Evolutionary conservation across 2,797 vertebrate genomes (phyloP), one percentile per base, ranked within the genome.

Genomic region (Sylvilagus floridanus): DNA sequence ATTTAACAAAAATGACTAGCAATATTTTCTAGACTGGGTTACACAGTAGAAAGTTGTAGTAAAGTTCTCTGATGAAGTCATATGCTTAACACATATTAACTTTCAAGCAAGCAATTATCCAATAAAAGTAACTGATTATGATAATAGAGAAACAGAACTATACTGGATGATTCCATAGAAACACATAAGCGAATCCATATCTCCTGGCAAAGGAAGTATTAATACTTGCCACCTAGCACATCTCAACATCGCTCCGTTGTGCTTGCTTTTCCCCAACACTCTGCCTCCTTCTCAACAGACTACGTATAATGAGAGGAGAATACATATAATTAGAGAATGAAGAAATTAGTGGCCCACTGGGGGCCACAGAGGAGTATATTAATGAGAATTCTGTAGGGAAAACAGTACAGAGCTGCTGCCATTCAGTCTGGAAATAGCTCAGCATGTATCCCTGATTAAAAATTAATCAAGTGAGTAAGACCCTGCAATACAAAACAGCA

Each of bases 401-500:
- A 96, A 8, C 68, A 92, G 10, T 17, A 32, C 32, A 90, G 62
- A 26, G 66, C 11, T 79, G n/a, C 65, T 62, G 96, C 96, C 16
- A 73, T 65, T 94, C 96, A 63, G 30, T 65, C 54, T 95, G 96
- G 94, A 94, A 87, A 82, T 87, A 96, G 60, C 89, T 94, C 82
- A 92, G 52, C 28, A 95, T 96, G 93, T 90, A 95, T 97, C 95
- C 95, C 65, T n/a, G 50, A 75, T 96, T 95, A 97, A 97, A 97
- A 95, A 95, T 95, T 98, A 97, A 98, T 96, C 95, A 91, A 87
- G 7, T 92, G 93, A 97, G 94, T 93, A 95, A 91, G 82, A 72
- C 90, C 96, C 84, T 96, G 72, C 66, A 60, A 88, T 62, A 95
- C 13, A 88, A 97, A 97, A 96, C 42, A 57, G 69, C 52, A 32